Percentiles rank a stretch among this genome's conserved stretches.
These are phyloP conservation scores for Magallana nippona DNA, from an alignment of 2,888 invertebrate genomes.

Conservation along the genomic window DNA sequence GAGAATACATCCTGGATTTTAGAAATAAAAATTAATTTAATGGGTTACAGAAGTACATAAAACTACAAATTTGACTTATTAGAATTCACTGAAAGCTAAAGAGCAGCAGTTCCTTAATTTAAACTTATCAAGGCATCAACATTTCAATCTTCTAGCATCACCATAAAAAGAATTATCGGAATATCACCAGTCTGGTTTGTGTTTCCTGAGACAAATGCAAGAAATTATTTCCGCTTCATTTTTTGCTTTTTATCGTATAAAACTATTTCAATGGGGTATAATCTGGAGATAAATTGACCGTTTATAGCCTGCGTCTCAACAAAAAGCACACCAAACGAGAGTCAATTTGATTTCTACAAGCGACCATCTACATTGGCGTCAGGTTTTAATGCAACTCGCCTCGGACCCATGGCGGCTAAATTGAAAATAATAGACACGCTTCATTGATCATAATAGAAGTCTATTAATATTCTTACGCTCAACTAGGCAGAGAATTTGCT, in stretches of 20 bases:
- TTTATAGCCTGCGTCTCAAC: conserved; percentile 5
- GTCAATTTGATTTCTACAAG: conserved; percentile 15
- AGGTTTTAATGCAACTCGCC: conserved; percentile 25
- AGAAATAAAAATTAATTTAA: too few species aligned
- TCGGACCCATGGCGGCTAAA: conserved; percentile 22
- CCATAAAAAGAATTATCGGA: too few species aligned
- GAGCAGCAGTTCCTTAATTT: too few species aligned
- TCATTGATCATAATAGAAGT: conserved; percentile 34
- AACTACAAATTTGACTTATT: too few species aligned
- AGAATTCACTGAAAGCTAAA: too few species aligned
- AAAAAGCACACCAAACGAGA: not conserved
- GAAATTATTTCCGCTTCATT: conserved; percentile 26
- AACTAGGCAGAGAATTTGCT: conserved; percentile 34
- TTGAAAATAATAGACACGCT: conserved; percentile 34
- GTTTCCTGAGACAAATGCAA: conserved; percentile 3
- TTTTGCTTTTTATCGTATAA: conserved; percentile 13
- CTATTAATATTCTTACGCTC: conserved; percentile 41
- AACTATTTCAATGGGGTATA: conserved; percentile 3
- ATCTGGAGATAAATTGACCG: conserved; percentile 13
- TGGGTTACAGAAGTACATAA: too few species aligned
- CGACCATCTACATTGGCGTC: conserved; percentile 26
- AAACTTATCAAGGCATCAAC: too few species aligned
- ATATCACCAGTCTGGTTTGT: too few species aligned
- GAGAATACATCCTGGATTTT: too few species aligned
- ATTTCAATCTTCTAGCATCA: too few species aligned